Conservation (phyloP, 2,797 vertebrate genomes). For the Ammospiza maritima region DNA sequence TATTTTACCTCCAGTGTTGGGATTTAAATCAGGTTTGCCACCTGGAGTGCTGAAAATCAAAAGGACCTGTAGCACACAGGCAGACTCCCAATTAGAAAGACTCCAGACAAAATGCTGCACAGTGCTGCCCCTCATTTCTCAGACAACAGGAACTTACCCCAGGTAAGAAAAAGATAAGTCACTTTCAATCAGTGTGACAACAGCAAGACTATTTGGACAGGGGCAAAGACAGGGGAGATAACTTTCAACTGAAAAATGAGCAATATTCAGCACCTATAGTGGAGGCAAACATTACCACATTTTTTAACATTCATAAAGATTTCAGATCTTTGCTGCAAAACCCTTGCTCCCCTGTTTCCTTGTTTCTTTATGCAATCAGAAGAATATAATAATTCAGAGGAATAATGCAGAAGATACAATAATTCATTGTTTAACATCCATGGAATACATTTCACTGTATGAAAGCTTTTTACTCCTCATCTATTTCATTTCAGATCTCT, state of each 20-base stretch:
- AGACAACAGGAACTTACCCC: neutral
- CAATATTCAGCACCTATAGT: neutral
- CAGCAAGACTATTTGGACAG: neutral
- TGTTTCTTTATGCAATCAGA: neutral
- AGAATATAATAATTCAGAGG: neutral
- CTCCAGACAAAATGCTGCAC: neutral
- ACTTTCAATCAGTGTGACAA: neutral
- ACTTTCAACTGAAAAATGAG: neutral
- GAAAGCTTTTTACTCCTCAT: neutral
- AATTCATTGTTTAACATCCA: neutral
- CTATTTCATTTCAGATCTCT: neutral
- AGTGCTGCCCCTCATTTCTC: neutral
- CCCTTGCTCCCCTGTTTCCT: neutral
- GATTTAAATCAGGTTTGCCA: neutral
- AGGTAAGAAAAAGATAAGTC: neutral
- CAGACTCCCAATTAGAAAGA: neutral
- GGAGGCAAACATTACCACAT: neutral
- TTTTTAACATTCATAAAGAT: neutral
- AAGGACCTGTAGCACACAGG: neutral
- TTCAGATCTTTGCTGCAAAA: neutral
- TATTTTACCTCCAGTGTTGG: neutral
- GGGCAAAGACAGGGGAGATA: neutral
- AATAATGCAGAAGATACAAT: neutral
- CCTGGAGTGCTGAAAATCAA: slow-evolving; percentile 24
- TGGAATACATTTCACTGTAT: neutral